Percentiles rank a stretch among this genome's conserved stretches.
phyloP scores from a whole-genome alignment of 2,888 invertebrate genomes.

The Sesia bembeciformis region DNA sequence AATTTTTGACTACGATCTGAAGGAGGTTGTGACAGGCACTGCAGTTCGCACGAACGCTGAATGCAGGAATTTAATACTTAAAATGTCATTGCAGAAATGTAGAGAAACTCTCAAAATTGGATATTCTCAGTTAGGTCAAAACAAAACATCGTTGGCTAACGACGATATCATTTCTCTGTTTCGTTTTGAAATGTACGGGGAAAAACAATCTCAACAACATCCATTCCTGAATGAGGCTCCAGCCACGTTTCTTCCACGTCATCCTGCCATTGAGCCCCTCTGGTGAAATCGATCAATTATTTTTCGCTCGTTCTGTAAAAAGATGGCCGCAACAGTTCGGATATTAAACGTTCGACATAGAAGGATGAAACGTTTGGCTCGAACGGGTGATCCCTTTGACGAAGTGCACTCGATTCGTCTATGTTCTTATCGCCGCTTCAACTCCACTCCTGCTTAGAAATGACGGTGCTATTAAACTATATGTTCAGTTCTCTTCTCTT shows the following conservation, averaged over 20 bases:
- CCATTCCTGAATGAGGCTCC: background rate
- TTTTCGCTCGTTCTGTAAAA: conserved; percentile 58
- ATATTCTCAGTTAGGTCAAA: too few relatives aligned
- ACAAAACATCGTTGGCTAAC: too few relatives aligned
- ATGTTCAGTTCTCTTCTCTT: background rate
- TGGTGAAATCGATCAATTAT: conserved; percentile 60
- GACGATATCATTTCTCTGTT: background rate
- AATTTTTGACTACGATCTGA: background rate
- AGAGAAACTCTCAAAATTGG: too few relatives aligned
- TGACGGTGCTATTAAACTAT: background rate
- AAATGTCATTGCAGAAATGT: too few relatives aligned
- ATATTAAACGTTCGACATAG: conserved; percentile 54
- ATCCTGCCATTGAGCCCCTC: conserved; percentile 39
- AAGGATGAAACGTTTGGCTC: conserved; percentile 28
- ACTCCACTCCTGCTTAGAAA: conserved; percentile 13
- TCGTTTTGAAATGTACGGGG: background rate
- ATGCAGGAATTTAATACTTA: background rate
- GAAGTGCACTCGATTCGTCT: conserved; percentile 45
- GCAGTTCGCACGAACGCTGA: background rate
- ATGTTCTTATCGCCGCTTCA: conserved; percentile 47
- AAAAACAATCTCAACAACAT: background rate
- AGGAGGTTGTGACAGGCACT: background rate
- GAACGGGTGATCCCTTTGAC: conserved; percentile 53
- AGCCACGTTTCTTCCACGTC: conserved; percentile 38
- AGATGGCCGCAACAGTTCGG: conserved; percentile 43